phyloP scores from a whole-genome alignment of 1,140 invertebrate species.

The Drosophila nasuta region DNA sequence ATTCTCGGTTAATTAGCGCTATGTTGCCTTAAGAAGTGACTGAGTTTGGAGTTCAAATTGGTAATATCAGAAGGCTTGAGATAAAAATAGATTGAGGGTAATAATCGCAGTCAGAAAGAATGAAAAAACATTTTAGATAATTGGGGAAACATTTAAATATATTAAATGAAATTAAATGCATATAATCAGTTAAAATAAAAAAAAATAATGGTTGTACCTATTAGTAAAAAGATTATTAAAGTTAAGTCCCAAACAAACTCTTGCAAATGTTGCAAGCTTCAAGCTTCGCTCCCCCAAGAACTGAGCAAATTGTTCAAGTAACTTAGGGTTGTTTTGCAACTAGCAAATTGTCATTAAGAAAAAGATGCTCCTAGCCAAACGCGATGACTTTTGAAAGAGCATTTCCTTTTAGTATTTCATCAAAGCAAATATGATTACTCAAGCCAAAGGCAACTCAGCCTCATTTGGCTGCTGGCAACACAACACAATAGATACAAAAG shows the following conservation, averaged over 20 bases:
- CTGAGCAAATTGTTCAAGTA: too few species aligned
- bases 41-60: neutral
- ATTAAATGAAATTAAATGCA: neutral
- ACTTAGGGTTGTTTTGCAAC: too few species aligned
- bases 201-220: too few species aligned
- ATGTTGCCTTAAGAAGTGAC: neutral
- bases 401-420: neutral
- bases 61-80: neutral
- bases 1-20: neutral
- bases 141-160: neutral
- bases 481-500: neutral
- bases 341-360: too few species aligned
- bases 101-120: neutral
- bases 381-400: too few species aligned
- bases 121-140: too few species aligned
- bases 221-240: too few species aligned
- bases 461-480: neutral
- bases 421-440: slow-evolving; percentile 1
- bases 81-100: neutral
- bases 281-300: too few species aligned
- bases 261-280: too few species aligned
- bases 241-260: too few species aligned
- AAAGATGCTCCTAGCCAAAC: too few species aligned
- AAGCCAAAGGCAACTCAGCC: neutral
- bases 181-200: too few species aligned